Evolutionary conservation across 2,888 invertebrate genomes (phyloP), one percentile per base, ranked within the genome.

Genomic region (Sarcophaga variegata): DNA sequence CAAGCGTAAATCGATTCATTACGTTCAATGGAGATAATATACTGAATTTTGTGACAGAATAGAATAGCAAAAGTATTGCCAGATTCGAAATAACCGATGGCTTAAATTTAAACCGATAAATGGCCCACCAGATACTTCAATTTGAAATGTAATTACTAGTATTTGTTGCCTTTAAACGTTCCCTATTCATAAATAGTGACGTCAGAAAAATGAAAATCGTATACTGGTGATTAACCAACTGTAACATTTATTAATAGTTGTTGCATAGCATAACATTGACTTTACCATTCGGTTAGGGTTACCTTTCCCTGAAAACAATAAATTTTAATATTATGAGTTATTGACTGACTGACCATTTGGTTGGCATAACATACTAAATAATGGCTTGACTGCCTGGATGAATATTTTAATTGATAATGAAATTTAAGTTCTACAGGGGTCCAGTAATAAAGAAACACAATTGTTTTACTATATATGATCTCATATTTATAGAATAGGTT

Each of bases 341-440:
- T 54, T 75, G 20, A 62, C 25, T 75, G n/a, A 14, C 12, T 17
- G 4, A 14, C 17, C 17, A 54, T 54, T 54, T 54, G 14, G 1
- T 54, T 54, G 54, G 17, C 54, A 54, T 54, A 12, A 54, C 14
- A 54, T 17, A 20, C 20, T 20, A 17, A 54, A 54, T 54, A 54
- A 54, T 54, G 54, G 54, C 14, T 54, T 54, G 54, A 71, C 82
- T 79, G 71, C 49, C 49, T 70, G 45, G n/a, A 62, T 62, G 62
- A 62, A n/a, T 62, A 20, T 64, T 77, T 47, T 82, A 82, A 82
- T 77, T 71, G 64, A 64, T 82, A 71, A 82, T 64, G 66, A 77
- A 59, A 54, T 54, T 54, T 54, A 14, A 17, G 3, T 12, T 37
- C 37, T 10, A 37, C 10, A 37, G 37, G 37, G 37, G 37, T 37